These are phyloP conservation scores for Morpho deidamia DNA, from an alignment of 2,888 invertebrate species.

Conservation along the genomic window DNA sequence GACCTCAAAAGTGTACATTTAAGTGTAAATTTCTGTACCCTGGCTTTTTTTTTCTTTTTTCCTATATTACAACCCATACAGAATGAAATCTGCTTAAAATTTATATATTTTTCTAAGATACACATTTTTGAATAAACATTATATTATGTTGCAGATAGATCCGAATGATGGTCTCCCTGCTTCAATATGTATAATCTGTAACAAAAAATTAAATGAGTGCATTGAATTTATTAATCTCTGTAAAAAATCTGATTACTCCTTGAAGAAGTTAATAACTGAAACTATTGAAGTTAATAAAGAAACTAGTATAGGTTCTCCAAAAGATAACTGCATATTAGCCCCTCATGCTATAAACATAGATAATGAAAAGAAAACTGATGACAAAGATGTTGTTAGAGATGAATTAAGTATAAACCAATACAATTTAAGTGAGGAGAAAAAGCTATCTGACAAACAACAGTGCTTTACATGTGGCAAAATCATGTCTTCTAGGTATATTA, in stretches of 20 bases:
- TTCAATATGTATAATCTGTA: constrained; percentile 51
- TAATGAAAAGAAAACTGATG: neutral
- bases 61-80: neutral
- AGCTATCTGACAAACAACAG: constrained; percentile 33
- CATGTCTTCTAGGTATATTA: constrained; percentile 68
- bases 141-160: constrained; percentile 43
- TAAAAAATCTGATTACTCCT: constrained; percentile 45
- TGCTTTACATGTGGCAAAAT: constrained; percentile 74
- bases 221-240: constrained; percentile 51
- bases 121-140: neutral
- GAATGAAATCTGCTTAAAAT: neutral
- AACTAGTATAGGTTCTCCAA: neutral
- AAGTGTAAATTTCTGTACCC: neutral
- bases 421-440: constrained; percentile 1
- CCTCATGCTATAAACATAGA: neutral
- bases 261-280: constrained; percentile 32
- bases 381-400: constrained; percentile 29
- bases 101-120: neutral
- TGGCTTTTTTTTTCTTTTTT: neutral
- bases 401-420: constrained; percentile 10
- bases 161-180: constrained; percentile 55
- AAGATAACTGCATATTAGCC: too few species aligned
- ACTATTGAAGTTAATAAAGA: constrained; percentile 15
- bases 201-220: constrained; percentile 45
- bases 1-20: neutral